These are phyloP conservation scores for Anarhynchus alexandrinus DNA, from an alignment of 2,113 vertebrate species.

Conservation along the genomic window DNA sequence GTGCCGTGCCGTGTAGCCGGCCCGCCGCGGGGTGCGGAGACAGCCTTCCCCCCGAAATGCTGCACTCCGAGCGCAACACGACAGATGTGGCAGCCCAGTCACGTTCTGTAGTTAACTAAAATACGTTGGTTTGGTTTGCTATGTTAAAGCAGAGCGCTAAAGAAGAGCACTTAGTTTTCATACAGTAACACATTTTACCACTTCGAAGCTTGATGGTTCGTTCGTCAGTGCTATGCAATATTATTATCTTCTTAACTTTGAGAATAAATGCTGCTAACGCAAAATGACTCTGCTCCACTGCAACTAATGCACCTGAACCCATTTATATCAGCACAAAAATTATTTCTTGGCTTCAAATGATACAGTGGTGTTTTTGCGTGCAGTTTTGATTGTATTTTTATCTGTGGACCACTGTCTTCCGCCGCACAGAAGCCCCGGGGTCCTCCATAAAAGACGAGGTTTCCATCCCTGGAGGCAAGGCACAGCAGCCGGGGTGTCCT, in stretches of 20 bases:
- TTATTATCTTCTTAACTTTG: neutral
- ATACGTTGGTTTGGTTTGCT: no score
- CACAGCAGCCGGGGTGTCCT: neutral
- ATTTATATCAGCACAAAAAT: neutral
- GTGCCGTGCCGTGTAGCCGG: no score
- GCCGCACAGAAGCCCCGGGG: neutral
- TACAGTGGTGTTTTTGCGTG: fast-evolving
- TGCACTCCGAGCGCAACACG: fast-evolving
- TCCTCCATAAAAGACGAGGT: neutral
- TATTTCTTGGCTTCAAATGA: neutral
- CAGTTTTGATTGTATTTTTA: neutral
- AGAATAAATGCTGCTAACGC: neutral
- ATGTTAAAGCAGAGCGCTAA: fast-evolving
- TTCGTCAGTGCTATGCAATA: fast-evolving
- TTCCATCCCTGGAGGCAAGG: neutral
- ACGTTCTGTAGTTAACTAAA: fast-evolving
- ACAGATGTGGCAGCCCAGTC: neutral
- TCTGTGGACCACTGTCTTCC: no score
- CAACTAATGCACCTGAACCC: no score
- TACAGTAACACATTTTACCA: fast-evolving
- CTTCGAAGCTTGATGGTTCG: neutral
- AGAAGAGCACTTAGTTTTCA: fast-evolving
- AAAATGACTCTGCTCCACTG: neutral
- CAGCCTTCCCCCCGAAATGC: fast-evolving
- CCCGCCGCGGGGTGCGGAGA: fast-evolving